Conservation (phyloP, 2,797 vertebrate species). For the Antennarius maculatus region DNA sequence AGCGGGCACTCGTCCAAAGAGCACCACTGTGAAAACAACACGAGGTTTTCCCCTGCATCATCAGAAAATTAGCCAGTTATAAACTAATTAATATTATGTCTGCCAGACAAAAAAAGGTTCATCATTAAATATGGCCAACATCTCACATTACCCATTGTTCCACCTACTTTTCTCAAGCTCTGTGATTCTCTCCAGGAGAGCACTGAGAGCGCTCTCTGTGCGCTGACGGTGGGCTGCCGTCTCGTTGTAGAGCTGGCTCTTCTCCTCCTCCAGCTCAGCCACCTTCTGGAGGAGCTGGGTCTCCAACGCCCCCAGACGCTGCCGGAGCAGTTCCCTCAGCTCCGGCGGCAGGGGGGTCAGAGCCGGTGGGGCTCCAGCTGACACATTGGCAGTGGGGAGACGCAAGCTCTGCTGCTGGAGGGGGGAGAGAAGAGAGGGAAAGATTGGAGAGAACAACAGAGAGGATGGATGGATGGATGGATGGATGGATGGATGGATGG, state of each 20-base stretch:
- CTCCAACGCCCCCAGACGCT: conserved; percentile 90
- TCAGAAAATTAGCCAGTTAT: conserved; percentile 47
- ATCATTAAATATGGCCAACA: conserved; percentile 26
- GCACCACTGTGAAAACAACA: conserved; percentile 27
- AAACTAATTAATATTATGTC: conserved; percentile 61
- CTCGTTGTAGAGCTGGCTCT: conserved; percentile 95
- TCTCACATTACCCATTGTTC: conserved; percentile 41
- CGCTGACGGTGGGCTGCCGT: conserved; percentile 91
- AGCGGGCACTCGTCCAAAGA: conserved; percentile 40
- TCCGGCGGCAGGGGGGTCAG: conserved; percentile 84
- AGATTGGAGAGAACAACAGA: neutral
- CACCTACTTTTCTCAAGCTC: conserved; percentile 92
- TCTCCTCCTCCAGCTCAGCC: conserved; percentile 94
- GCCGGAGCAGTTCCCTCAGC: conserved; percentile 91
- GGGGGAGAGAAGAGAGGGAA: conserved; percentile 6
- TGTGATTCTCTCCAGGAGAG: conserved; percentile 91
- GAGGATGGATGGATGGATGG: neutral
- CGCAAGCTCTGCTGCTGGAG: conserved; percentile 74
- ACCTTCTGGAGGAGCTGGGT: conserved; percentile 93
- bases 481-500: conserved; percentile 6
- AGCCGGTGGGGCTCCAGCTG: conserved; percentile 55
- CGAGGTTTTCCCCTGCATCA: conserved; percentile 51
- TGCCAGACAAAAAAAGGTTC: conserved; percentile 13
- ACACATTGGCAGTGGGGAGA: conserved; percentile 66
- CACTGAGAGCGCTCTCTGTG: conserved; percentile 90